Conservation (phyloP, 2,113 vertebrate species). For the Oplegnathus fasciatus region DNA sequence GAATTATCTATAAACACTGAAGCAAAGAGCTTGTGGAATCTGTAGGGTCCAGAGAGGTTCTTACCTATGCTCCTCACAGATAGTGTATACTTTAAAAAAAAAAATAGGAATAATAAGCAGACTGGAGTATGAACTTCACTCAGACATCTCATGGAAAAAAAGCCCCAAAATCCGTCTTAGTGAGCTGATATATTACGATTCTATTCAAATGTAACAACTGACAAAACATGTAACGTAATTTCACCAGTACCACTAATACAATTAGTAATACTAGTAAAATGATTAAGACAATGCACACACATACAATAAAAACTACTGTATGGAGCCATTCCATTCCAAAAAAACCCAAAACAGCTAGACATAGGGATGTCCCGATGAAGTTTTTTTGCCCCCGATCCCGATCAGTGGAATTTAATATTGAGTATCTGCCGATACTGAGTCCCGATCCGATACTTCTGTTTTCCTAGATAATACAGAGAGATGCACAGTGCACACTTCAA, state of each 20-base stretch:
- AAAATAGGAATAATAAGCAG: not conserved
- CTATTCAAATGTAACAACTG: not conserved
- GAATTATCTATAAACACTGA: not conserved
- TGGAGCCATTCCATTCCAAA: not conserved
- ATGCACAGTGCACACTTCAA: too few relatives aligned
- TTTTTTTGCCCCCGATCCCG: too few relatives aligned
- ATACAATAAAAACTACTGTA: not conserved
- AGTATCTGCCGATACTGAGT: too few relatives aligned
- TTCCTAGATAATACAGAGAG: too few relatives aligned
- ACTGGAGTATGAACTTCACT: not conserved
- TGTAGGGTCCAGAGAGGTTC: not conserved
- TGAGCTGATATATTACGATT: not conserved
- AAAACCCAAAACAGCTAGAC: too few relatives aligned
- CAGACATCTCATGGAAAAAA: not conserved
- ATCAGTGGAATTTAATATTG: too few relatives aligned
- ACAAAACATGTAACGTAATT: not conserved
- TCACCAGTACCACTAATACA: not conserved
- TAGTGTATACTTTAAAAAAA: not conserved
- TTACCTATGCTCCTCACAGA: too few relatives aligned
- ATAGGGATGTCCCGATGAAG: too few relatives aligned
- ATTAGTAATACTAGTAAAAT: not conserved
- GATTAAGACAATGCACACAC: not conserved
- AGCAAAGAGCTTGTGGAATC: not conserved
- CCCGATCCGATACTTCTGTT: too few relatives aligned
- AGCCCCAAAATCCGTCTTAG: not conserved